Base-by-base conservation (phyloP, 1,140 invertebrate genomes). In the Drosophila parvula region DNA sequence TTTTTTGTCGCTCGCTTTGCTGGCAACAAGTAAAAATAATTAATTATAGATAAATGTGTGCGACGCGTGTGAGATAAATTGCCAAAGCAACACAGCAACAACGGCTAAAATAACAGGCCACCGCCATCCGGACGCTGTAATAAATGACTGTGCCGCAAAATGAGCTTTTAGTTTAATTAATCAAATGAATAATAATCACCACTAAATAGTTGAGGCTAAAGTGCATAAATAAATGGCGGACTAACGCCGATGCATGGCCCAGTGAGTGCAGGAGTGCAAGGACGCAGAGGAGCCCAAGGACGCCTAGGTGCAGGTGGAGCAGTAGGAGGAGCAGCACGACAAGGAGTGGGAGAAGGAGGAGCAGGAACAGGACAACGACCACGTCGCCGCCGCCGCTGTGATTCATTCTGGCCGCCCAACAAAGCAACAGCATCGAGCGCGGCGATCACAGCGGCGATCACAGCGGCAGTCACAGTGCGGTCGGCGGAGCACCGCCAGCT, bases 401-500 rank as follows among this genome's bases (percentile, higher is more conserved):
- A 73, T 79, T 92, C 91, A 92, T 92, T 91, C 91, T 92, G 91
- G 91, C 91, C 81, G 90, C 90, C 88, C 90, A 91, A 91, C 91
- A 92, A 90, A 47, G 64, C 77, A 88, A 76, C 78, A 73, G 48
- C 65, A 69, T 63, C 74, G 74, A 70, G 71, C 63, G 58, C 70
- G 73, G 58, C 70, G 73, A 69, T 76, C 75, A 56, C 78, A 71
- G 65, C 79, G 74, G 64, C 74, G 40, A 64, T 69, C 59, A 68
- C 36, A 74, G 55, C 75, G 85, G 36, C 61, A 74, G 47, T 76
- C 78, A 44, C 48, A 68, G 47, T 47, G 43, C 76, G 56, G 32
- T 76, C 64, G 69, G 47, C 58, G 68, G 55, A 53, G 34, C 67
- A 74, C 60, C 62, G 57, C 36, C 61, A 65, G 32, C 64, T 47